Percentiles rank a stretch among this genome's conserved stretches.
Conservation (phyloP, 2,113 vertebrate species). For the Notarius lentiginosus region DNA sequence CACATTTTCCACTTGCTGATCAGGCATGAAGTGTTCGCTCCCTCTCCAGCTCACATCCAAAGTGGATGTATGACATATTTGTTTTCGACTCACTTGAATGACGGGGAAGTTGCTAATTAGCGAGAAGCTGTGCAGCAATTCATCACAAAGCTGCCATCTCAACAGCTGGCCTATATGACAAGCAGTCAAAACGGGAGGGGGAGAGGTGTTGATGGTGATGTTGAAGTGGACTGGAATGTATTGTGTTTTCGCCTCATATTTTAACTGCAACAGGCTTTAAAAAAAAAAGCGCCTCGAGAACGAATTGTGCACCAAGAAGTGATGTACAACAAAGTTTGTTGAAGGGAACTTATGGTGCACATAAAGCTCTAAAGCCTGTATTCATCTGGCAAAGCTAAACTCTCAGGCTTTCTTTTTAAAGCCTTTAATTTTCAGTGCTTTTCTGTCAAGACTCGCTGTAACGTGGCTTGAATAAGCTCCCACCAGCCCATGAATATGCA, state of each 20-base stretch:
- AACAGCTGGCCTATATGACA: conserved; percentile 52
- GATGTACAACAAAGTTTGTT: background rate
- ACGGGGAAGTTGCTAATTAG: conserved; percentile 50
- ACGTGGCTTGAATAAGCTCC: conserved; percentile 28
- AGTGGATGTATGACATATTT: conserved; percentile 39
- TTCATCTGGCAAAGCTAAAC: conserved; percentile 1
- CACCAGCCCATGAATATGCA: conserved; percentile 25
- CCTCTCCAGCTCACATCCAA: background rate
- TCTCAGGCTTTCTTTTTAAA: conserved; percentile 16
- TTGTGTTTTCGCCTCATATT: background rate
- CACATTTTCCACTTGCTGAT: background rate
- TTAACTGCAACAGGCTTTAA: background rate
- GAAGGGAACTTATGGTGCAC: conserved; percentile 4
- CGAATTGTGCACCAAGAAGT: background rate
- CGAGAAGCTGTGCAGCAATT: conserved; percentile 42
- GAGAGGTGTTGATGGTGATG: background rate
- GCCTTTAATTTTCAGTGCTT: conserved; percentile 23
- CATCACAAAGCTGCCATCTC: conserved; percentile 44
- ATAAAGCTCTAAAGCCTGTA: conserved; percentile 20
- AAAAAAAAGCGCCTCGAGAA: background rate
- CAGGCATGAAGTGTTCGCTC: background rate
- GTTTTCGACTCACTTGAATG: conserved; percentile 48
- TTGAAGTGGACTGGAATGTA: background rate
- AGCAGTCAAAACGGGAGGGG: conserved; percentile 10
- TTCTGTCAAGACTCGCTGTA: conserved; percentile 4